phyloP scores from a whole-genome alignment of 2,888 invertebrate genomes.

The Heliconius hortense region DNA sequence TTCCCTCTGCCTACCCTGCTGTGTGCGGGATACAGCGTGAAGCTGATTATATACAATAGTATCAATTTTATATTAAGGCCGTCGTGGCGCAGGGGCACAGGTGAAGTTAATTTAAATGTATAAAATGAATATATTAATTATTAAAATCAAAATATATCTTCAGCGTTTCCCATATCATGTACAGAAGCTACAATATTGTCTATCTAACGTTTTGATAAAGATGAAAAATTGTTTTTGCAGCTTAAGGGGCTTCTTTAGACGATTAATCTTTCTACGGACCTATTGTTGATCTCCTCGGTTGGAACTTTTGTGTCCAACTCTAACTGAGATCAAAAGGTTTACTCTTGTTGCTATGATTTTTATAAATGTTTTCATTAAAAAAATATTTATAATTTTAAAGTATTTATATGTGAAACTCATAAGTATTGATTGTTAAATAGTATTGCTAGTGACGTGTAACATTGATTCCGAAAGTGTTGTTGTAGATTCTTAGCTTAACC shows the following conservation, averaged over 20 bases:
- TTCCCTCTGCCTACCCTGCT: no score
- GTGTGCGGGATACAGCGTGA: no score
- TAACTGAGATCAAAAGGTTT: constrained; percentile 71
- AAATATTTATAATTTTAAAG: background rate
- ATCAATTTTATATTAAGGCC: no score
- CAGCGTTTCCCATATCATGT: background rate
- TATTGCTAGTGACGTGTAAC: no score
- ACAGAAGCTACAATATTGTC: constrained; percentile 52
- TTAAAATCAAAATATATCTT: background rate
- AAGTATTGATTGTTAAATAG: background rate
- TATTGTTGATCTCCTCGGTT: constrained; percentile 72
- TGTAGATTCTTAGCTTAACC: no score
- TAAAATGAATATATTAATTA: background rate
- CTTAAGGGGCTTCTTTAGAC: constrained; percentile 72
- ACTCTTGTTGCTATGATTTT: constrained; percentile 65
- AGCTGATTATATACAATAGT: no score
- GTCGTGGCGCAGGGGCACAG: no score
- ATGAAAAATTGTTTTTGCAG: constrained; percentile 77
- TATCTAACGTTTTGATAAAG: constrained; percentile 74
- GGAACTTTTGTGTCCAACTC: constrained; percentile 74
- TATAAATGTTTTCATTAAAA: constrained; percentile 40
- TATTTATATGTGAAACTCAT: background rate
- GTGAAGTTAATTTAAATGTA: no score
- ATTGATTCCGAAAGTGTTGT: no score
- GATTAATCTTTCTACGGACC: constrained; percentile 78